Conservation (phyloP, 1,140 invertebrate genomes). For the Papilio dardanus region DNA sequence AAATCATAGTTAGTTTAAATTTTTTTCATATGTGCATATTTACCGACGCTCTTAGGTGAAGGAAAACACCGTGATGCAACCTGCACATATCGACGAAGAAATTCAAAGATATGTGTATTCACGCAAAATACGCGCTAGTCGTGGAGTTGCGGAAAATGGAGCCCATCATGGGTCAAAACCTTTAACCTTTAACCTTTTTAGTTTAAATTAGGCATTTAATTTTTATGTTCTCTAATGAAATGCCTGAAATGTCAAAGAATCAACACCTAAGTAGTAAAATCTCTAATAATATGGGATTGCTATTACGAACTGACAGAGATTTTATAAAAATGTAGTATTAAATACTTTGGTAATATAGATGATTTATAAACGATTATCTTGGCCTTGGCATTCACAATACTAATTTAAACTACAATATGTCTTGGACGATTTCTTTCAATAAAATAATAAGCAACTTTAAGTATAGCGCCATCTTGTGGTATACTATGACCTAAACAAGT, state of each 20-base stretch:
- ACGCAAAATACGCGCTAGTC: no score
- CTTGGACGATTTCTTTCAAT: neutral
- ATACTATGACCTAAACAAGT: neutral
- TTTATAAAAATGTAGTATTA: neutral
- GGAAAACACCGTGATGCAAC: no score
- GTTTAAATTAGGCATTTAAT: neutral
- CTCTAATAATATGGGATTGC: neutral
- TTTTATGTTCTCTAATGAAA: neutral
- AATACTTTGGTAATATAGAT: neutral
- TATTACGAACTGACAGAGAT: neutral
- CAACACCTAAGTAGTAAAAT: neutral
- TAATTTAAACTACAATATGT: neutral
- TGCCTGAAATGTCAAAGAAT: neutral
- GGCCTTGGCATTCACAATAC: neutral
- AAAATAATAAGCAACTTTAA: neutral
- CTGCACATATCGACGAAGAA: no score
- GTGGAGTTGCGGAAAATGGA: no score
- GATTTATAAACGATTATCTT: neutral
- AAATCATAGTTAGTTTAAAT: neutral
- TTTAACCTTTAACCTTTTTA: no score
- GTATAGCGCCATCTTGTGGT: neutral
- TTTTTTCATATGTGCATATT: no score
- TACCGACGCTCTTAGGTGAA: no score
- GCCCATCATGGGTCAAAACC: no score
- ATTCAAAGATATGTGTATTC: no score